Evolutionary conservation across 2,797 vertebrate genomes (phyloP), one percentile per base, ranked within the genome.

Genomic region (Hydrophis major): DNA sequence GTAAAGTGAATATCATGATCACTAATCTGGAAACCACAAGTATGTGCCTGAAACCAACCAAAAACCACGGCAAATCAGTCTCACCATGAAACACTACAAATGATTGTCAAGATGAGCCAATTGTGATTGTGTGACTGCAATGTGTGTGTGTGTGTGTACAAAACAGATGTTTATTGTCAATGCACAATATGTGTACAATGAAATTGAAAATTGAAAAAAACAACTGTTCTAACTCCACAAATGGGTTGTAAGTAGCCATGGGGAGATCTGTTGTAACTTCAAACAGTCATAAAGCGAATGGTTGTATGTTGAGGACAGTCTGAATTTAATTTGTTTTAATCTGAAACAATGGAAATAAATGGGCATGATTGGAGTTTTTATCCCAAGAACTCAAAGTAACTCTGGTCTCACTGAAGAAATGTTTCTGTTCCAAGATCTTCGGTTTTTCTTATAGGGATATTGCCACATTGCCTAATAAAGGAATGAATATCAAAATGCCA

Each of bases 401-500:
- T 47, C 74, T 89, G 92, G 63, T 87, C 89, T 57, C 47, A 91
- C 93, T 90, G 69, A 89, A 88, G 42, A 74, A 42, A 56, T 56
- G 1, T 47, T 87, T 59, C 6, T 92, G 92, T 63, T 74, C 11
- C 83, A 59, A 47, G 20, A 37, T 92, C 50, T 66, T 55, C 69
- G 13, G 25, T 89, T 90, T 42, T 94, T 91, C 56, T 94, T 91
- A n/a, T 37, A 28, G 5, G 10, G 91, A 42, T 88, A 57, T 0
- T 95, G 95, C 57, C 90, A 37, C 61, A 91, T 91, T 63, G 88
- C 59, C 14, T 63, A 3, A 25, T 83, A 42, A 89, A 59, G 37
- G 74, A 91, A 93, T 12, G 14, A 7, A 2, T 87, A 57, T 91
- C 91, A 59, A 96, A 96, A 95, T 94, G 89, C 86, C 59, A 87